Evolutionary conservation across 2,888 invertebrate species (phyloP), one percentile per base, ranked within the genome.

Genomic region (Exocentrus adspersus): DNA sequence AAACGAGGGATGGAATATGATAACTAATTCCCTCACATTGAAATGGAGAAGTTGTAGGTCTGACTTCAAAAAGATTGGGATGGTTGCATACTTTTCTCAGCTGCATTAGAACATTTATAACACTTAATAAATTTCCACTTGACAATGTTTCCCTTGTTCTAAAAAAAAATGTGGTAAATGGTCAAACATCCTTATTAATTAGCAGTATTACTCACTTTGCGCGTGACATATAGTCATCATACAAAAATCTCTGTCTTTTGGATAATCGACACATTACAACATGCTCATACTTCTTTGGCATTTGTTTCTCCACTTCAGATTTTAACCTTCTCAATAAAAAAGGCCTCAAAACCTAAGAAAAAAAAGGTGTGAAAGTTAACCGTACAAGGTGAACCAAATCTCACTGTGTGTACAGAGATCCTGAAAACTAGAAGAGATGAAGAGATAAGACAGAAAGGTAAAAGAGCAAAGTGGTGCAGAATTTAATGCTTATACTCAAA

Each of bases 221-320:
- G 77, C 96, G 89, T 57, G 95, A 92, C 98, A 99, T 98, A 85
- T 98, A 99, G 84, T 99, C 99, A 84, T 99, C 98, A 85, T 99
- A 99, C 63, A 99, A 87, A 85, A 90, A 97, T 69, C 98, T 89
- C 84, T 99, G 99, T 32, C 99, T 87, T 84, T 97, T 97, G 32
- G 98, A 95, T 73, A 99, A 87, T 52, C 95, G 88, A 79, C 97
- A 98, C 89, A 95, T 89, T 19, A 98, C 87, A 71, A 98, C 91
- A 84, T 97, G 97, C 83, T 98, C 98, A 83, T 93, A 95, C 84
- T 98, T 98, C 81, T 92, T 92, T 64, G 98, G 98, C 89, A 98
- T 90, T 85, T 98, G 97, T 78, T 97, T 96, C 84, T 98, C 98
- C 63, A 98, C 98, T 86, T 98, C 97, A 59, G 88, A 89, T 84